Evolutionary conservation across 2,797 vertebrate species (phyloP), one percentile per base, ranked within the genome.

Genomic region (Chloroceryle amazona): DNA sequence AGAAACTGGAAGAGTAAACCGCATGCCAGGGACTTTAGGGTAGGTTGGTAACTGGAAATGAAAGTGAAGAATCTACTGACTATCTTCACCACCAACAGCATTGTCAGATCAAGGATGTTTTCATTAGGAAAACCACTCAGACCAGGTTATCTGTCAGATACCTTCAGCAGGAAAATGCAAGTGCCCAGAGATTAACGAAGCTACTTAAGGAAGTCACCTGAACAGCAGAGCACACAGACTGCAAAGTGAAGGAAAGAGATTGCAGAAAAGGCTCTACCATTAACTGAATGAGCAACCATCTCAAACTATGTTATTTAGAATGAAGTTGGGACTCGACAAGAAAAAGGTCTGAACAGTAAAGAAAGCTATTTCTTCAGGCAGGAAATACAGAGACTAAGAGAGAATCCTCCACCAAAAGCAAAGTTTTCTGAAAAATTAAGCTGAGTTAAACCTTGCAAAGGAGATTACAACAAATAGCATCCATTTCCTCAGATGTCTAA

Each of bases 361-460:
- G 22, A 11, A 81, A 86, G 10, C 42, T 90, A 55, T 89, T 92
- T 96, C 35, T 16, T 84, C 9, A 51, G 67, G 46, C 6, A 79
- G 39, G 17, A 68, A 92, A 58, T 73, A 70, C 6, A 86, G 17
- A 28, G 22, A 37, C 17, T 39, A 90, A 88, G 46, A 58, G 23
- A 93, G 35, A 86, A n/a, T 79, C 25, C 33, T 51, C 49, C 26
- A 41, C 18, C 9, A 41, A 7, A 96, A 93, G 29, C 47, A 82
- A 92, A 85, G 47, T 85, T 94, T 87, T 89, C 78, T 81, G 46
- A 63, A 95, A 96, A 95, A 90, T 85, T 79, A 89, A 84, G 25
- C 46, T 55, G n/a, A 60, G 14, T 92, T 95, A 87, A 90, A 87
- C 28, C 20, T 94, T 90, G 39, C 22, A 67, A 87, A 94, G 42